Evolutionary conservation across 1,140 invertebrate species (phyloP), one percentile per base, ranked within the genome.

Genomic region (Trissolcus basalis): DNA sequence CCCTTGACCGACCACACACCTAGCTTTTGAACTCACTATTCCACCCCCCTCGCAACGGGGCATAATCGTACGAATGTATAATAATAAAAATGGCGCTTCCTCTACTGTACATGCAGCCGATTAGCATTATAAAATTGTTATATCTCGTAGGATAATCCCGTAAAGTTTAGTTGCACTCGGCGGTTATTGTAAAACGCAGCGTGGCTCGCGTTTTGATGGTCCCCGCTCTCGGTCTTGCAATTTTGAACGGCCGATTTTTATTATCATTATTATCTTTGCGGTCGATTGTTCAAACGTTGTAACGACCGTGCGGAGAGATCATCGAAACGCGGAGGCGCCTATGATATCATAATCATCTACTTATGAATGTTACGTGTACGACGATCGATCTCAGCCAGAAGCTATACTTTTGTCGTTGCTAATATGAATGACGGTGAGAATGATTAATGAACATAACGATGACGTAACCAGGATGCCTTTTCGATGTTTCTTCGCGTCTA

Each of bases 401-500:
- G 58, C 67, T 74, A n/a, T n/a, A 75, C 71, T 63, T 70, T 73
- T 70, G 67, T 74, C 70, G 60, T 65, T 74, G 53, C 48, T 69
- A 69, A 27, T 51, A 74, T 71, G 69, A 78, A 73, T 72, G 75
- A 77, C 63, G 68, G 67, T 78, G 59, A 70, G 65, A 69, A 61
- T 76, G 60, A 60, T 70, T 74, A 74, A 74, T 71, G 68, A 73
- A 58, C 58, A 73, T 81, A 67, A 82, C 77, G 60, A 59, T 81
- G 75, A 55, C 70, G 70, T 77, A 71, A 78, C 65, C 50, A 50
- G 78, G 80, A 78, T 81, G 76, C 63, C 81, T 82, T 82, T 84
- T 85, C 84, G 85, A 87, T 86, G 85, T 85, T 82, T 74, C 63
- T 74, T 83, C 78, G 80, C 78, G 78, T 81, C 78, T 80, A 81